phyloP scores from a whole-genome alignment of 1,140 invertebrate species.

The Parapsyche elsis region DNA sequence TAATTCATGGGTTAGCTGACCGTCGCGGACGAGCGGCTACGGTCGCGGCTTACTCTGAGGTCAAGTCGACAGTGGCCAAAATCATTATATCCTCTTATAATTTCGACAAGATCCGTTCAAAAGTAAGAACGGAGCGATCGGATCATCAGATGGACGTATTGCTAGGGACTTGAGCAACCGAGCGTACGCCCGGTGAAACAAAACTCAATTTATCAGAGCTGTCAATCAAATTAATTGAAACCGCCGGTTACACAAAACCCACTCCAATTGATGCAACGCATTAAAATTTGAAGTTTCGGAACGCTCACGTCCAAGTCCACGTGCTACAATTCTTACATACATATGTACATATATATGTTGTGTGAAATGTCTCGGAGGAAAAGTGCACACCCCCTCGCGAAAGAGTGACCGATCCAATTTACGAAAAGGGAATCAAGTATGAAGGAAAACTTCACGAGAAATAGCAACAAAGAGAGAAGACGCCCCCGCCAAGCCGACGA shows the following conservation, averaged over 20 bases:
- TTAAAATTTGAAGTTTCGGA: neutral
- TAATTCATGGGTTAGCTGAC: conserved; percentile 42
- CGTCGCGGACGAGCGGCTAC: conserved; percentile 30
- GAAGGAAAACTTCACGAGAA: conserved; percentile 39
- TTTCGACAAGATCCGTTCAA: too few species aligned
- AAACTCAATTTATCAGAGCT: conserved; percentile 45
- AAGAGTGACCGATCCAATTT: conserved; percentile 44
- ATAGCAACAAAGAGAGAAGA: conserved; percentile 36
- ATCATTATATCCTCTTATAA: too few species aligned
- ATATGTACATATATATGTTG: neutral
- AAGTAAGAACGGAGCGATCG: too few species aligned
- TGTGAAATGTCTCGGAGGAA: neutral
- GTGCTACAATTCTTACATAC: neutral
- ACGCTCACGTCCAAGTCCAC: neutral
- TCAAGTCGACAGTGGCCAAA: conserved; percentile 20
- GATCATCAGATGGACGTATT: neutral
- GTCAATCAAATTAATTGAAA: conserved; percentile 47
- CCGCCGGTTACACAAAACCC: conserved; percentile 22
- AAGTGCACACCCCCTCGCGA: neutral
- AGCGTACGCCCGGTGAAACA: neutral
- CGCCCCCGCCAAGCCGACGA: conserved; percentile 8
- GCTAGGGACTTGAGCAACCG: conserved; percentile 1
- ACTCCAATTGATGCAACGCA: neutral
- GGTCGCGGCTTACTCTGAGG: conserved; percentile 33
- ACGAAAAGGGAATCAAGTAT: conserved; percentile 38